phyloP scores from a whole-genome alignment of 1,140 invertebrate genomes.

The Oncopeltus fasciatus region DNA sequence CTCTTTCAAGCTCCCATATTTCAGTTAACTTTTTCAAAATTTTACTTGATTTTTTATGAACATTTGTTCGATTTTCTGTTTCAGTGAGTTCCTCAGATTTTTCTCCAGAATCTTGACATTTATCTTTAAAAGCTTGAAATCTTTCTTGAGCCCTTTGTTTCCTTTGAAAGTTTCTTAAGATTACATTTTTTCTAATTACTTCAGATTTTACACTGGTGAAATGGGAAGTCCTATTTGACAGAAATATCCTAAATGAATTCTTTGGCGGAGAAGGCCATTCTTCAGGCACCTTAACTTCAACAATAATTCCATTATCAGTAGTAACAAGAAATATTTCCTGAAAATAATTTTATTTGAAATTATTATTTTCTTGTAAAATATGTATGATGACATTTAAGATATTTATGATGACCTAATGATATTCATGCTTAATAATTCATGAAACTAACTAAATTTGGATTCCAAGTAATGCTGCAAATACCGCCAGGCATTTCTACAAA shows the following conservation, averaged over 20 bases:
- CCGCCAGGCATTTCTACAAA: constrained; percentile 44
- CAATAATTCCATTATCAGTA: background rate
- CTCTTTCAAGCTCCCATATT: no score
- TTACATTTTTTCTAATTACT: background rate
- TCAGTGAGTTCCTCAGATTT: no score
- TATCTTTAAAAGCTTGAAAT: no score
- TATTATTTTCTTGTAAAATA: background rate
- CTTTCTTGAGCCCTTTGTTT: background rate
- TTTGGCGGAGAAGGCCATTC: background rate
- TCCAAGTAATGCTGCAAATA: constrained; percentile 50
- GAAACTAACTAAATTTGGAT: background rate
- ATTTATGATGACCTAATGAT: no score
- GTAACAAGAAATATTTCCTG: background rate
- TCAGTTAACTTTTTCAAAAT: no score
- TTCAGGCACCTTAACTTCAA: background rate
- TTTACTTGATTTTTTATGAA: no score
- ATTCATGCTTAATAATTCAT: no score
- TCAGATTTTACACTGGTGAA: background rate
- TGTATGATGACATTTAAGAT: no score
- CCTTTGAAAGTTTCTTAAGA: background rate
- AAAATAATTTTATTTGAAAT: background rate
- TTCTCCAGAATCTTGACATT: no score
- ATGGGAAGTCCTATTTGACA: background rate
- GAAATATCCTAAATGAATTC: background rate
- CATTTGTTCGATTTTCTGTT: no score